Percentiles rank a stretch among this genome's conserved stretches.
These are phyloP conservation scores for Thera britannica DNA, from an alignment of 2,888 invertebrate species.

Conservation along the genomic window DNA sequence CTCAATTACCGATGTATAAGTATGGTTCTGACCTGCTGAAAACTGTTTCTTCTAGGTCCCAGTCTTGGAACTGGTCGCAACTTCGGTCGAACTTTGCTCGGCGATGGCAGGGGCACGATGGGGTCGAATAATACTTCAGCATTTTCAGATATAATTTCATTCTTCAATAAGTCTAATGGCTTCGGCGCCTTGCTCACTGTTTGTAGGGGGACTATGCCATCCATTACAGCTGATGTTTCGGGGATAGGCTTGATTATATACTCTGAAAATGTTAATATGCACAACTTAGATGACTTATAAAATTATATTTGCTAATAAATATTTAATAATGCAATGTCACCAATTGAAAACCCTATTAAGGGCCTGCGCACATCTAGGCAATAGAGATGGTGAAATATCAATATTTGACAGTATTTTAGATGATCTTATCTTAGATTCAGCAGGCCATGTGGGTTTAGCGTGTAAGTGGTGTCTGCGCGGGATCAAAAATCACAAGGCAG, in stretches of 20 bases:
- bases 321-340: no score
- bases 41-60: conserved; percentile 87
- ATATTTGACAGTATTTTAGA: no score
- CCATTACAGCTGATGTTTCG: conserved; percentile 68
- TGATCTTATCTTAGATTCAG: no score
- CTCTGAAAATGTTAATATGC: conserved; percentile 49
- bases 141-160: conserved; percentile 77
- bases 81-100: conserved; percentile 87
- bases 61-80: conserved; percentile 89
- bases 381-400: no score
- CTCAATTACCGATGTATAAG: no score
- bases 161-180: conserved; percentile 70
- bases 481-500: no score
- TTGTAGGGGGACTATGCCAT: conserved; percentile 74
- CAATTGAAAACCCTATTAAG: no score
- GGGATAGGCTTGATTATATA: conserved; percentile 67
- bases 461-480: no score
- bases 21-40: conserved; percentile 46
- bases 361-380: no score
- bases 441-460: no score
- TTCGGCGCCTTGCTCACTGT: conserved; percentile 57
- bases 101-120: conserved; percentile 82
- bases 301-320: no score
- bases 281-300: no score
- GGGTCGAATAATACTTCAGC: conserved; percentile 79